These are phyloP conservation scores for Toxostoma redivivum DNA, from an alignment of 2,113 vertebrate genomes.

Conservation along the genomic window DNA sequence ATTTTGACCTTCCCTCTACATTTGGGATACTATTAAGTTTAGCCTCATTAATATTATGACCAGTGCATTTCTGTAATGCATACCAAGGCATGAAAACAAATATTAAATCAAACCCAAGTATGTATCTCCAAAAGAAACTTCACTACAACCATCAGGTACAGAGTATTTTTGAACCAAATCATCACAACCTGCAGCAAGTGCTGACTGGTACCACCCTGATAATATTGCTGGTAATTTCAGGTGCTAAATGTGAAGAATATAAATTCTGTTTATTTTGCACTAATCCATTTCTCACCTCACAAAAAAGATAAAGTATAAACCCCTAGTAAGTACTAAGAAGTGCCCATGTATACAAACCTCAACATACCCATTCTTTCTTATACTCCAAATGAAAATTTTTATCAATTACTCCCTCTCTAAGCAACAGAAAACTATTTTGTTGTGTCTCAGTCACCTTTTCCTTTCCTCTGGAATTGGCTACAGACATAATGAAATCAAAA, in stretches of 20 bases:
- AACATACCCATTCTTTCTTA: background rate
- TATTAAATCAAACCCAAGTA: background rate
- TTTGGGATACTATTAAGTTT: background rate
- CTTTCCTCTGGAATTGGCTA: background rate
- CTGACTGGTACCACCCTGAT: background rate
- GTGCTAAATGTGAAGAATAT: background rate
- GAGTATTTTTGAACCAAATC: background rate
- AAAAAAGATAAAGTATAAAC: background rate
- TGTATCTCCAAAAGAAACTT: background rate
- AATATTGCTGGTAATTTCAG: background rate
- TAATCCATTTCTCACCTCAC: background rate
- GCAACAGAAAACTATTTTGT: background rate
- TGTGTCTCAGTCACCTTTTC: background rate
- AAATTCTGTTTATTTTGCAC: background rate
- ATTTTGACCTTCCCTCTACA: background rate
- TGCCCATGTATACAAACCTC: background rate
- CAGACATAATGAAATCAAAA: background rate
- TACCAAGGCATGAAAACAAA: background rate
- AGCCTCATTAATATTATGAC: background rate
- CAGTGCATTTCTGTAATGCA: background rate
- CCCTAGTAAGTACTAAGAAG: background rate
- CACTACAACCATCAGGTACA: background rate
- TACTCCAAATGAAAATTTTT: background rate
- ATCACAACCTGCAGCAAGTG: background rate
- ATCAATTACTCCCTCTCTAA: background rate